phyloP scores from a whole-genome alignment of 2,113 vertebrate species.

The Irena cyanogastra region DNA sequence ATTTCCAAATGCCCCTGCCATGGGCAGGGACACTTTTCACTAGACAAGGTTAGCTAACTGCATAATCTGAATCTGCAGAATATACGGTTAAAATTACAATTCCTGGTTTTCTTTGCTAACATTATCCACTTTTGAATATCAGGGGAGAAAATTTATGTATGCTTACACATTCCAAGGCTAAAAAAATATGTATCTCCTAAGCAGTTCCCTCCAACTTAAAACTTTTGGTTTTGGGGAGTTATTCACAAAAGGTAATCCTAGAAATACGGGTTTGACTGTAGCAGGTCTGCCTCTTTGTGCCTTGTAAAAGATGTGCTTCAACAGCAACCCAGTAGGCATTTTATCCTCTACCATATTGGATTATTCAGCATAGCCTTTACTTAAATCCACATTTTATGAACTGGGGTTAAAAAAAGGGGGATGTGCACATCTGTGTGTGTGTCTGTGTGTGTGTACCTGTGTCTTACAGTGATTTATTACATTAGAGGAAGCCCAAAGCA shows the following conservation, averaged over 20 bases:
- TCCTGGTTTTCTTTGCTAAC: neutral
- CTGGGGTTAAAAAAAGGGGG: accelerated
- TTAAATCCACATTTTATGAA: neutral
- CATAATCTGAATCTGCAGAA: neutral
- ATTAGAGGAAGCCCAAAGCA: neutral
- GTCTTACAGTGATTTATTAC: too few species aligned
- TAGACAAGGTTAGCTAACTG: neutral
- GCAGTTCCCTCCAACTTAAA: neutral
- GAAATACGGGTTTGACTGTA: neutral
- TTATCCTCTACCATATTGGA: neutral
- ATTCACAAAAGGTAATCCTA: neutral
- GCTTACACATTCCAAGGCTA: neutral
- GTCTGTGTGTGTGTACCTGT: accelerated
- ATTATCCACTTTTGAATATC: neutral
- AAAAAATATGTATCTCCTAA: neutral
- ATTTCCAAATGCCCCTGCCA: neutral
- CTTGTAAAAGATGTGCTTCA: neutral
- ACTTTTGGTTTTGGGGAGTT: neutral
- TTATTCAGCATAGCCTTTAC: neutral
- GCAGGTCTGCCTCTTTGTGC: neutral
- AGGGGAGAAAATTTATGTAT: neutral
- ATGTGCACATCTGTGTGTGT: accelerated
- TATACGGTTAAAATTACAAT: neutral
- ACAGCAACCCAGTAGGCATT: neutral
- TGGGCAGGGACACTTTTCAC: neutral